phyloP scores from a whole-genome alignment of 1,140 invertebrate genomes.

The Phenacoccus solenopsis region DNA sequence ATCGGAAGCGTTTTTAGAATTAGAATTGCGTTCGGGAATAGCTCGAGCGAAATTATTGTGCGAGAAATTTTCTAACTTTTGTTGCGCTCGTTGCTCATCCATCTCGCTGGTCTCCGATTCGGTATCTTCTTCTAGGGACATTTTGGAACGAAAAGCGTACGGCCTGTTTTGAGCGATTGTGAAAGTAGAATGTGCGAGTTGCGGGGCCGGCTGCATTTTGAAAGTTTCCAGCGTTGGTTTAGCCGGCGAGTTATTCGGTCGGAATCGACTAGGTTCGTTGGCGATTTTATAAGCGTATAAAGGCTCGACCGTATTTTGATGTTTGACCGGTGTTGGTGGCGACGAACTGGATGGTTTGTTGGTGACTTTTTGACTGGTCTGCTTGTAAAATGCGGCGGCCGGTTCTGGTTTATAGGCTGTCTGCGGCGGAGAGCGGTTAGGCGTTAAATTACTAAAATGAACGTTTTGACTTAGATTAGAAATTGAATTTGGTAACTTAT shows the following conservation, averaged over 20 bases:
- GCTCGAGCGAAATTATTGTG: background rate
- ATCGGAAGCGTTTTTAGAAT: background rate
- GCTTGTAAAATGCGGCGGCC: background rate
- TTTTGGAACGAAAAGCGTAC: background rate
- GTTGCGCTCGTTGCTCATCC: background rate
- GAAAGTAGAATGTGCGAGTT: constrained; percentile 3
- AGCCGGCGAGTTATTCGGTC: background rate
- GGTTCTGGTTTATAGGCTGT: background rate
- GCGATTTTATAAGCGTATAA: background rate
- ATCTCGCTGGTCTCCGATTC: background rate
- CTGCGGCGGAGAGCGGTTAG: background rate
- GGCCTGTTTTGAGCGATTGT: constrained; percentile 1
- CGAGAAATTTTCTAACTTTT: background rate
- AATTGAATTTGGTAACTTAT: constrained; percentile 4
- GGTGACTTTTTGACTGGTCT: background rate
- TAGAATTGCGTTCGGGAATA: background rate
- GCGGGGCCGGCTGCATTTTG: background rate
- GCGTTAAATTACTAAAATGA: background rate
- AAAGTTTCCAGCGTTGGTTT: background rate
- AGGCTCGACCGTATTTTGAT: background rate
- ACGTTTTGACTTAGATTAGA: constrained; percentile 12
- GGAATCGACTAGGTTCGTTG: background rate
- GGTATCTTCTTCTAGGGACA: background rate
- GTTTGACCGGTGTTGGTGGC: background rate
- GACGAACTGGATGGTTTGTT: background rate